Evolutionary conservation across 2,113 vertebrate genomes (phyloP).

Genomic region (Rallus limicola): DNA sequence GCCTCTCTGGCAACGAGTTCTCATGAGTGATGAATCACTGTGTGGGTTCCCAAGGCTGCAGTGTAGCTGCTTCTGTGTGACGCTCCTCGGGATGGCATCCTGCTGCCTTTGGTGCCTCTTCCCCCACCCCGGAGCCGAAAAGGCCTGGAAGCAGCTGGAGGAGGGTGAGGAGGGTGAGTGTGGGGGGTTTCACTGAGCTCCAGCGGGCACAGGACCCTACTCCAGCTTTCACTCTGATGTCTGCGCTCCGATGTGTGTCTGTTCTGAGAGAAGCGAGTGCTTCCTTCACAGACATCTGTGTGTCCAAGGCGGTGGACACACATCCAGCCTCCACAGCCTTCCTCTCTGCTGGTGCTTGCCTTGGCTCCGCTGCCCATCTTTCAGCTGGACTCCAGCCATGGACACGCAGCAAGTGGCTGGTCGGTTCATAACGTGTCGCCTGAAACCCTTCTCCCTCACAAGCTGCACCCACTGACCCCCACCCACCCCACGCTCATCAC

Average conservation of each 20-base stretch:
- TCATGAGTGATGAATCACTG: too few species aligned
- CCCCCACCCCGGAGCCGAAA: background rate
- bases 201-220: background rate
- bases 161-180: accelerated
- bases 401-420: background rate
- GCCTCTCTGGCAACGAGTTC: background rate
- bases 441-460: background rate
- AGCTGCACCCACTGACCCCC: background rate
- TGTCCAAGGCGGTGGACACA: background rate
- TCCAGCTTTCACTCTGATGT: background rate
- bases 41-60: background rate
- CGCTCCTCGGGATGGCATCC: background rate
- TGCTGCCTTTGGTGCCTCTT: background rate
- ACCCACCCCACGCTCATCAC: background rate
- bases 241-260: background rate
- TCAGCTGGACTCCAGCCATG: background rate
- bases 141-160: background rate
- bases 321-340: background rate
- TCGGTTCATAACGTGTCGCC: accelerated
- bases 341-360: background rate
- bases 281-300: accelerated
- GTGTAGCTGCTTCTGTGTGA: background rate
- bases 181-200: background rate
- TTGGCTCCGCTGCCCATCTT: background rate
- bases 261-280: background rate